Conservation (phyloP, 2,888 invertebrate genomes). For the Octonoba sinensis region DNA sequence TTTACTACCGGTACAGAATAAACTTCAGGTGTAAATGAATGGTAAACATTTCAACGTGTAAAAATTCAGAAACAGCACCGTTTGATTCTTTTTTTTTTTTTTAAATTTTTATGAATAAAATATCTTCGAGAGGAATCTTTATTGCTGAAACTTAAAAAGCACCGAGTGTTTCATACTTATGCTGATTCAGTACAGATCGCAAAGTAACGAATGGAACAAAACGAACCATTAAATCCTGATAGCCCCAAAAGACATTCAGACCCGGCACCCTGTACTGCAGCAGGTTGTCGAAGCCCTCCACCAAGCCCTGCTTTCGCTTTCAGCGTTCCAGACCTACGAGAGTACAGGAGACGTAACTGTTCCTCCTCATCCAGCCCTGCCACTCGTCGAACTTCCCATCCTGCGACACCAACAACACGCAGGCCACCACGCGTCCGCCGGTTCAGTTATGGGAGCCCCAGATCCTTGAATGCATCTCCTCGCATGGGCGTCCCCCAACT, state of each 20-base stretch:
- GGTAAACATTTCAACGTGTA: no score
- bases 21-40: no score
- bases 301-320: slow-evolving; percentile 19
- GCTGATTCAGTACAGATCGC: not conserved
- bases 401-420: not conserved
- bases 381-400: slow-evolving; percentile 40
- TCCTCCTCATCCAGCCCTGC: slow-evolving; percentile 7
- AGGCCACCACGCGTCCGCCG: not conserved
- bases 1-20: no score
- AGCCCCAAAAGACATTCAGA: slow-evolving; percentile 60
- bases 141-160: no score
- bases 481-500: no score
- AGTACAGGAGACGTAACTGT: slow-evolving; percentile 11
- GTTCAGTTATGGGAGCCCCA: not conserved
- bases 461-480: not conserved
- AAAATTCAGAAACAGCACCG: no score
- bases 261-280: slow-evolving; percentile 53
- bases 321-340: slow-evolving; percentile 54
- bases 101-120: no score
- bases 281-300: not conserved
- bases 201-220: not conserved
- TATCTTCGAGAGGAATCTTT: no score
- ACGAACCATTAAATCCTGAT: slow-evolving; percentile 41
- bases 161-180: no score
- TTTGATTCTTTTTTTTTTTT: no score